Evolutionary conservation across 64 coral and sea anemone genomes (phyloP).

Genomic region (Astreopora myriophthalma): DNA sequence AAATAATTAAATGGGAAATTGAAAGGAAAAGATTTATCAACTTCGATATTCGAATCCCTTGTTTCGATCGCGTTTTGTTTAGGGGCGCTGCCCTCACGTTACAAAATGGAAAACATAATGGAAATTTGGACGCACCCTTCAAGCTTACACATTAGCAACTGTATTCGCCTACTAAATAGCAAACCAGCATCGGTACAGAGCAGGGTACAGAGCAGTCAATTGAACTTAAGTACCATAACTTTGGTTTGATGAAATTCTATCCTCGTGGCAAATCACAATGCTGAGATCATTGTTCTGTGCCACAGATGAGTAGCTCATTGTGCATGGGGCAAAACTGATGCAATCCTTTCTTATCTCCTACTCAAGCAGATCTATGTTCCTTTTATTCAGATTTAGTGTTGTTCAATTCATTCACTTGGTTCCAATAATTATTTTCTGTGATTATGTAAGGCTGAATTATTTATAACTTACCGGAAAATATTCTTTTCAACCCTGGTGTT

Average conservation of each 20-base stretch:
- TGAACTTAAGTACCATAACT: neutral
- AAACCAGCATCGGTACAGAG: neutral
- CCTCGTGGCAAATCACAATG: neutral
- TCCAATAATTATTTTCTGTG: conserved; percentile 22
- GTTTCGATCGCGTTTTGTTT: neutral
- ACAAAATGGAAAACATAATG: neutral
- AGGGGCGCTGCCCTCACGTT: conserved; percentile 4
- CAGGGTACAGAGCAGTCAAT: neutral
- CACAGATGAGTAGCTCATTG: neutral
- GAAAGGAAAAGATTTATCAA: neutral
- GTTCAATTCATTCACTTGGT: conserved; percentile 12
- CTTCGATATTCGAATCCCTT: too few species aligned
- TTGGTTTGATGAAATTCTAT: neutral
- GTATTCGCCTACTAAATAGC: neutral
- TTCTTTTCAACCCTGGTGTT: neutral
- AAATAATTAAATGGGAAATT: neutral
- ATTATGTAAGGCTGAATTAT: conserved; percentile 34
- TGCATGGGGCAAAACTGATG: neutral
- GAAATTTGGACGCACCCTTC: neutral
- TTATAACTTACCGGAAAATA: conserved; percentile 29
- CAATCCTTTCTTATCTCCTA: neutral
- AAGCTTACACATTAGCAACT: neutral
- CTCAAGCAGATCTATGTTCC: neutral
- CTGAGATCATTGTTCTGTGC: neutral
- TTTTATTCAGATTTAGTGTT: neutral